Evolutionary conservation across 2,888 invertebrate genomes (phyloP).

Genomic region (Chrysopilus asiliformis): DNA sequence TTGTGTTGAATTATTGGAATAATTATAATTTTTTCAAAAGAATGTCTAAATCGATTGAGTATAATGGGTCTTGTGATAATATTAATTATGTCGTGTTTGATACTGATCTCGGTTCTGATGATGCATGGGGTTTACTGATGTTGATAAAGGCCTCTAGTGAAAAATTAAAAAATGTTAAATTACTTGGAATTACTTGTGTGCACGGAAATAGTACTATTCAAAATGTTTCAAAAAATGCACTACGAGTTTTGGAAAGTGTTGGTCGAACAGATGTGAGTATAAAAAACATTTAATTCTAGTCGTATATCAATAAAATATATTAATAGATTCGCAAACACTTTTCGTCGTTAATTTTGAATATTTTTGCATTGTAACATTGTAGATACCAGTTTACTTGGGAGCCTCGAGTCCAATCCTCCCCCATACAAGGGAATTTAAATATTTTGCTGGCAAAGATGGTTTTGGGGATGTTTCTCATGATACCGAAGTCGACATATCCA

Average conservation of each 20-base stretch:
- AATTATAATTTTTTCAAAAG: too few relatives aligned
- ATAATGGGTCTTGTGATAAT: too few relatives aligned
- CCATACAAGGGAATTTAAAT: constrained; percentile 25
- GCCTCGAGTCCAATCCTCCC: constrained; percentile 39
- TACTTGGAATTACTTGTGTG: constrained; percentile 60
- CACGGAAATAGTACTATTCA: constrained; percentile 59
- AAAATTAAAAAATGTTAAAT: constrained; percentile 13
- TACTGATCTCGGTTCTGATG: constrained; percentile 50
- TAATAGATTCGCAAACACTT: too few relatives aligned
- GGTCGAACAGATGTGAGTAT: constrained; percentile 47
- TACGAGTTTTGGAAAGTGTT: constrained; percentile 47
- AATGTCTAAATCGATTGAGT: too few relatives aligned
- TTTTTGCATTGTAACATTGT: constrained; percentile 1
- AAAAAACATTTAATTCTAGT: too few relatives aligned
- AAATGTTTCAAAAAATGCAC: constrained; percentile 54
- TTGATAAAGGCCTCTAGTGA: constrained; percentile 39
- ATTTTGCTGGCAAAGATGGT: constrained; percentile 56
- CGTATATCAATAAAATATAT: too few relatives aligned
- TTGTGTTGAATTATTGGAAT: too few relatives aligned
- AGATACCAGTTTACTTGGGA: constrained; percentile 62
- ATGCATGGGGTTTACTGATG: constrained; percentile 47
- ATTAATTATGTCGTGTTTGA: constrained; percentile 40
- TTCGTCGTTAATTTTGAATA: too few relatives aligned
- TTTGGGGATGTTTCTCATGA: constrained; percentile 48
- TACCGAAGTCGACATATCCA: constrained; percentile 33